These are phyloP conservation scores for Neodiprion lecontei DNA, from an alignment of 1,140 invertebrate genomes.

Conservation along the genomic window DNA sequence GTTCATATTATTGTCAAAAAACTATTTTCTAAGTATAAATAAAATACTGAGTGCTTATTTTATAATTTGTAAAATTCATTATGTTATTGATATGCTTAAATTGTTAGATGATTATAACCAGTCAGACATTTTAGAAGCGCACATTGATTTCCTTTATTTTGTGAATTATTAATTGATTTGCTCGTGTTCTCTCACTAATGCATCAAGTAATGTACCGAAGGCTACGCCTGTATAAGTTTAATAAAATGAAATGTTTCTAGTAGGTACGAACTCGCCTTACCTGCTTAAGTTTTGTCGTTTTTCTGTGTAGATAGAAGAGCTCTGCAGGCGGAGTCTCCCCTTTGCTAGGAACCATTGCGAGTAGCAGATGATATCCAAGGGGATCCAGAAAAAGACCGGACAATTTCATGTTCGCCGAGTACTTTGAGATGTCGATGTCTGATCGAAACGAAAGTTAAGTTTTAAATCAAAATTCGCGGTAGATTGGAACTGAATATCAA, in stretches of 20 bases:
- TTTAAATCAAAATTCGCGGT: not conserved
- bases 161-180: too few relatives aligned
- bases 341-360: conserved; percentile 73
- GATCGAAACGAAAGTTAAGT: conserved; percentile 31
- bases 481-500: not conserved
- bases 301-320: conserved; percentile 78
- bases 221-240: conserved; percentile 57
- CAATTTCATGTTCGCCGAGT: conserved; percentile 67
- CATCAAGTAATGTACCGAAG: conserved; percentile 10
- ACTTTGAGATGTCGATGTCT: conserved; percentile 71
- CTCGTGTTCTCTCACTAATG: too few relatives aligned
- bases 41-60: too few relatives aligned
- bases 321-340: conserved; percentile 72
- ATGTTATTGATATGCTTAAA: too few relatives aligned
- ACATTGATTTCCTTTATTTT: too few relatives aligned
- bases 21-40: too few relatives aligned
- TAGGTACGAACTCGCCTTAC: conserved; percentile 43
- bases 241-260: conserved; percentile 50
- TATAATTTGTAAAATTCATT: too few relatives aligned
- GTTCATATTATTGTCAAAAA: too few relatives aligned
- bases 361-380: conserved; percentile 82
- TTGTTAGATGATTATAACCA: too few relatives aligned
- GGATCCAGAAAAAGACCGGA: conserved; percentile 86
- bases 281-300: conserved; percentile 71
- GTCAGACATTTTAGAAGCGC: too few relatives aligned